Evolutionary conservation across 2,797 vertebrate species (phyloP).

Genomic region (Tarsius wallacei): DNA sequence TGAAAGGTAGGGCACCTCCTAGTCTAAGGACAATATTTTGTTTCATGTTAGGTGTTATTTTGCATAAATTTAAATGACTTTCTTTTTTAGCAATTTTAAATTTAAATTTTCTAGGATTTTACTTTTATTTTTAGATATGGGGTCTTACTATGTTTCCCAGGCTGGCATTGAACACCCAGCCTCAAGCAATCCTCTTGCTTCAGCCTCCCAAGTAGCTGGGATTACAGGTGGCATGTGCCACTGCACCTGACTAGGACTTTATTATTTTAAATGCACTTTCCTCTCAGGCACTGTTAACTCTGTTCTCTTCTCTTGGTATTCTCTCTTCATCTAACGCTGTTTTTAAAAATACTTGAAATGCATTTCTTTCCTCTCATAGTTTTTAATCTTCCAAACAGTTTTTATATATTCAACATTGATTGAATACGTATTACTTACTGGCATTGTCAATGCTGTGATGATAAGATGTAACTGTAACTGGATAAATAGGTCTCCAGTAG

Average conservation of each 20-base stretch:
- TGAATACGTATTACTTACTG: neutral
- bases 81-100: constrained; percentile 26
- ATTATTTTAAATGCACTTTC: neutral
- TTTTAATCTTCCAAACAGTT: neutral
- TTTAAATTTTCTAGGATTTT: neutral
- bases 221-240: neutral
- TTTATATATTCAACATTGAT: neutral
- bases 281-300: neutral
- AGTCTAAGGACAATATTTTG: neutral
- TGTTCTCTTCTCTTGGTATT: neutral
- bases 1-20: neutral
- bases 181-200: neutral
- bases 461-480: neutral
- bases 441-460: neutral
- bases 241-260: neutral
- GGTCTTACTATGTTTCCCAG: neutral
- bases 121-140: neutral
- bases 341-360: neutral
- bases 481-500: neutral
- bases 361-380: neutral
- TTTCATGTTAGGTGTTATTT: neutral
- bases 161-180: neutral
- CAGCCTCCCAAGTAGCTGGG: neutral
- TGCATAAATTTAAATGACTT: neutral
- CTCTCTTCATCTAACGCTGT: neutral